A percentile compares a stretch with the other conserved stretches of the same genome.
phyloP scores from a whole-genome alignment of 2,113 vertebrate species.

The Engystomops pustulosus region DNA sequence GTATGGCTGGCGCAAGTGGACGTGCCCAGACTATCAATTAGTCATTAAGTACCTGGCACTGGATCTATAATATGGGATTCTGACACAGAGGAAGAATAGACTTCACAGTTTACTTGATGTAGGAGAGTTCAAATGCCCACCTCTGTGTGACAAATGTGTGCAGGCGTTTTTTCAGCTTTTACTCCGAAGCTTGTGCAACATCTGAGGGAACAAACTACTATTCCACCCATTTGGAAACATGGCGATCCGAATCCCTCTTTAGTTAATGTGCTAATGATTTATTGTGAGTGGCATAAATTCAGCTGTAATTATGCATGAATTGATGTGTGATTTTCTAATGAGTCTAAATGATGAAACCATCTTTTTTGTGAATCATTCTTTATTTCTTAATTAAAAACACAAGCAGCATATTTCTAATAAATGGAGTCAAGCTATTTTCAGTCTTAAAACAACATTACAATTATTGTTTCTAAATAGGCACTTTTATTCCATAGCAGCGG shows the following conservation, averaged over 20 bases:
- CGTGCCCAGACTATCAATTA: slow-evolving; percentile 68
- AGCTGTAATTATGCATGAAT: slow-evolving; percentile 81
- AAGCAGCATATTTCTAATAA: slow-evolving; percentile 78
- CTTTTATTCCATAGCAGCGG: slow-evolving; percentile 27
- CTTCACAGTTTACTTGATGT: slow-evolving; percentile 62
- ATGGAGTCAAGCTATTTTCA: slow-evolving; percentile 74
- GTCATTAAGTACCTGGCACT: slow-evolving; percentile 70
- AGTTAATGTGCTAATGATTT: slow-evolving; percentile 79
- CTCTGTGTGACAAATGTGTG: slow-evolving; percentile 59
- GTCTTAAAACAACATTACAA: slow-evolving; percentile 71
- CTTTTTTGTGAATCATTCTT: slow-evolving; percentile 78
- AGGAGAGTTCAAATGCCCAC: slow-evolving; percentile 58
- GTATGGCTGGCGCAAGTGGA: slow-evolving; percentile 70
- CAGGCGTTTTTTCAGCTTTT: slow-evolving; percentile 33
- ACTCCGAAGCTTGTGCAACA: slow-evolving; percentile 36
- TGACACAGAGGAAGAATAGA: slow-evolving; percentile 67
- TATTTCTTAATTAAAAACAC: slow-evolving; percentile 78
- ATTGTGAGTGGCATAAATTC: slow-evolving; percentile 77
- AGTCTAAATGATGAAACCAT: slow-evolving; percentile 82
- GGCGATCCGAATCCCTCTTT: slow-evolving; percentile 74
- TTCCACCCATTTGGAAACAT: slow-evolving; percentile 70
- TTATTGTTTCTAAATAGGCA: slow-evolving; percentile 68
- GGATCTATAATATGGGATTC: slow-evolving; percentile 65
- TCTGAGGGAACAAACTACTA: slow-evolving; percentile 62
- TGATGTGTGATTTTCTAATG: slow-evolving; percentile 85